phyloP scores from a whole-genome alignment of 2,797 vertebrate genomes.

The Urocyon cinereoargenteus region DNA sequence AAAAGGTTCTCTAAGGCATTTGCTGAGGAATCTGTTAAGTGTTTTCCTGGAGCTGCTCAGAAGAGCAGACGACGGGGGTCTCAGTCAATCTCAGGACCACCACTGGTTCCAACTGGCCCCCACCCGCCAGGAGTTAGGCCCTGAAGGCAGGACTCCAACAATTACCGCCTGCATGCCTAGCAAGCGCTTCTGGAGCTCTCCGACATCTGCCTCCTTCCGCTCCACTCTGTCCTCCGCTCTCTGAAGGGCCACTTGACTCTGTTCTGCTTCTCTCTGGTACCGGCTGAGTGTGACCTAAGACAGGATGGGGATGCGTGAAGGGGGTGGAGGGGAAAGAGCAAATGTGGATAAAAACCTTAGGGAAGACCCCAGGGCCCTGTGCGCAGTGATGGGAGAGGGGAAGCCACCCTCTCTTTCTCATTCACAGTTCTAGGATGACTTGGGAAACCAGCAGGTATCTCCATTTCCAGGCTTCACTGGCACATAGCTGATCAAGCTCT shows the following conservation, averaged over 20 bases:
- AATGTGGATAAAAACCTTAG: neutral
- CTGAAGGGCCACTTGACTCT: slow-evolving; percentile 87
- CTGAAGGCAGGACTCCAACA: neutral
- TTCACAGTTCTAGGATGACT: neutral
- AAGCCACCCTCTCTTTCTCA: neutral
- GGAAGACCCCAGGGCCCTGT: neutral
- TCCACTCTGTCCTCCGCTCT: slow-evolving; percentile 84
- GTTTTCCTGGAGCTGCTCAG: neutral
- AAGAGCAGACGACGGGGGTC: neutral
- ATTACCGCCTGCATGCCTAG: slow-evolving; percentile 91
- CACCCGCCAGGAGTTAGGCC: fast-evolving
- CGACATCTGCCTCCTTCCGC: slow-evolving; percentile 89
- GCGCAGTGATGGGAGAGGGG: neutral
- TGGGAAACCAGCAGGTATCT: neutral
- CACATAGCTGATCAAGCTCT: neutral
- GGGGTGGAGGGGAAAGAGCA: neutral
- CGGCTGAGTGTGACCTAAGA: slow-evolving; percentile 86
- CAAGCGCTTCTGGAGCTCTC: slow-evolving; percentile 92
- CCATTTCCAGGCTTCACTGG: neutral
- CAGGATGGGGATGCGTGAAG: neutral
- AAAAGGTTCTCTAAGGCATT: neutral
- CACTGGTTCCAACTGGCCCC: neutral
- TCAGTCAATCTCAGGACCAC: fast-evolving
- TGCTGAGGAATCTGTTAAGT: neutral
- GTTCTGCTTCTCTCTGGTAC: slow-evolving; percentile 89